Evolutionary conservation across 23 tunicate species (phyloP).

Genomic region (Halocynthia roretzi): DNA sequence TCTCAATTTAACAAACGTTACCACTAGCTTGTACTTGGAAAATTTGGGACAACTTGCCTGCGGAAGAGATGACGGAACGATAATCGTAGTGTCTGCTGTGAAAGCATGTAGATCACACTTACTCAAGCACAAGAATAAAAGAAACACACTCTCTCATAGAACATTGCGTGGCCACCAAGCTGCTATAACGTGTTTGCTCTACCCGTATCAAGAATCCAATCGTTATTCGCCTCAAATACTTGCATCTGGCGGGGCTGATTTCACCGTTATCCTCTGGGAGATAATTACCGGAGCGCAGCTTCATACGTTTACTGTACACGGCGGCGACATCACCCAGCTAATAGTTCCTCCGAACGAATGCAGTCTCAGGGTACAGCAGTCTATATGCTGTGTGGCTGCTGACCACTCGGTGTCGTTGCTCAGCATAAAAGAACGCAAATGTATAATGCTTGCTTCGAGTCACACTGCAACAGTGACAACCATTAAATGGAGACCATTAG

Average conservation of each 20-base stretch:
- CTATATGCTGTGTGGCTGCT: constrained; percentile 76
- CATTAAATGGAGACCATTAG: constrained; percentile 80
- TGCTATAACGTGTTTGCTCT: constrained; percentile 66
- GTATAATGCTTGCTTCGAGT: constrained; percentile 78
- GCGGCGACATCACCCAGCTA: constrained; percentile 56
- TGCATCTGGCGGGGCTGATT: constrained; percentile 87
- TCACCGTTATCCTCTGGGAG: constrained; percentile 84
- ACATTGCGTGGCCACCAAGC: constrained; percentile 70
- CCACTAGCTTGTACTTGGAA: constrained; percentile 52
- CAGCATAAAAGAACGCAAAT: constrained; percentile 76
- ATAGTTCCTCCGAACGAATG: constrained; percentile 79
- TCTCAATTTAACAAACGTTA: constrained; percentile 24
- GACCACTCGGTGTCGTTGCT: constrained; percentile 86
- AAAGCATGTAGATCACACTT: constrained; percentile 66
- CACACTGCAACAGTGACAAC: constrained; percentile 61
- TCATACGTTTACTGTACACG: constrained; percentile 73
- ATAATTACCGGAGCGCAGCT: constrained; percentile 45
- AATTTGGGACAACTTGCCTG: constrained; percentile 62
- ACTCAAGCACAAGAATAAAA: constrained; percentile 15
- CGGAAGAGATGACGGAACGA: constrained; percentile 88
- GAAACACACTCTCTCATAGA: constrained; percentile 45
- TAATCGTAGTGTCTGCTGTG: constrained; percentile 78
- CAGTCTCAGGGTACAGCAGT: constrained; percentile 52
- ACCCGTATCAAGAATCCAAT: constrained; percentile 72
- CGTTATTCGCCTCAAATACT: constrained; percentile 54